These are phyloP conservation scores for Euzetes globulus DNA, from an alignment of 2,888 invertebrate species.

Conservation along the genomic window DNA sequence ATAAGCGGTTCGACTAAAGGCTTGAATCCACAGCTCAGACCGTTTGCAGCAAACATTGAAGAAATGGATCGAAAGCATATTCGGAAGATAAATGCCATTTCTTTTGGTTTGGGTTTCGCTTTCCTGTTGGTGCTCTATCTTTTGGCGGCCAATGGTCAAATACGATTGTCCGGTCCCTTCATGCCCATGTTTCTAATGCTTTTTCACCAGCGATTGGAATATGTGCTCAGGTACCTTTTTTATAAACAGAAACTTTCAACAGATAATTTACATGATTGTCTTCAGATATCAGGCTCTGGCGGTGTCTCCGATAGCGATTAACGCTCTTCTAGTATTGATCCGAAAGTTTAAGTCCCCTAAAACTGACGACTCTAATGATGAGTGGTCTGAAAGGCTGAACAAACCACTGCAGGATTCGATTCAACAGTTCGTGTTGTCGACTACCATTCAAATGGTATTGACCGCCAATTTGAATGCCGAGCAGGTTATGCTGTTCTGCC, in stretches of 20 bases:
- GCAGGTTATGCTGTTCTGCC: background rate
- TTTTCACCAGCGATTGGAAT: background rate
- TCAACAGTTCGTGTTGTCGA: background rate
- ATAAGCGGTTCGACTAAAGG: background rate
- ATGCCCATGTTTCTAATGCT: background rate
- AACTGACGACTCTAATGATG: background rate
- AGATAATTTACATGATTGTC: background rate
- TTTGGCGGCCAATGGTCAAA: background rate
- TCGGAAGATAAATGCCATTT: background rate
- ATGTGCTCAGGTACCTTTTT: background rate
- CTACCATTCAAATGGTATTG: background rate
- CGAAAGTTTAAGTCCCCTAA: background rate
- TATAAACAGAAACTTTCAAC: background rate
- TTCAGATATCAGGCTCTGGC: slow-evolving; percentile 6
- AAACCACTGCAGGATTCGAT: background rate
- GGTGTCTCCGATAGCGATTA: background rate
- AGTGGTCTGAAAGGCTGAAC: background rate
- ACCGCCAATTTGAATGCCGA: background rate
- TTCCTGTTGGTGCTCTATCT: background rate
- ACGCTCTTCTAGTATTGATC: background rate
- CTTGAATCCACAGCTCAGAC: background rate
- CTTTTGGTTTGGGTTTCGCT: background rate
- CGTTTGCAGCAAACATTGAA: background rate
- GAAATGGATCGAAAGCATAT: background rate
- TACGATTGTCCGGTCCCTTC: background rate